Evolutionary conservation across 1,140 invertebrate species (phyloP).

Genomic region (Cydia splendana): DNA sequence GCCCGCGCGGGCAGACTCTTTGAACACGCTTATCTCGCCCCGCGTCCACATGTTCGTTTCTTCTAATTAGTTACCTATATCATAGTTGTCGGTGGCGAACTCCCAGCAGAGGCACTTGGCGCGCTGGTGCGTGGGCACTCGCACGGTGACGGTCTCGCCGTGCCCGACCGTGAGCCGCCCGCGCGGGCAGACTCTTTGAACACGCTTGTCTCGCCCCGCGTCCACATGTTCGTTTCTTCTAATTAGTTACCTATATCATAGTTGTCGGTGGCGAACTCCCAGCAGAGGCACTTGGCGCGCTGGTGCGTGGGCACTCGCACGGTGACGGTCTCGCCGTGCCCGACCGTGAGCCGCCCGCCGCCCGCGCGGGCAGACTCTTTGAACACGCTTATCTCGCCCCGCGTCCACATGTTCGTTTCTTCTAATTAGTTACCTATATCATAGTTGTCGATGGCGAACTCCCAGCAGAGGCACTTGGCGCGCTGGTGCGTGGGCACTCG

Average conservation of each 20-base stretch:
- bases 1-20: no score
- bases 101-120: slow-evolving; percentile 99
- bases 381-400: no score
- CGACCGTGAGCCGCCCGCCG: slow-evolving; percentile 96
- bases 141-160: slow-evolving; percentile 97
- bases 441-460: slow-evolving; percentile 99
- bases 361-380: slow-evolving; percentile 94
- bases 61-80: slow-evolving; percentile 85
- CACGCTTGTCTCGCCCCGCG: no score
- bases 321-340: slow-evolving; percentile 98
- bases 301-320: slow-evolving; percentile 98
- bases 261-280: slow-evolving; percentile 99
- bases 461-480: slow-evolving; percentile 98
- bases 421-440: slow-evolving; percentile 99
- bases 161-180: slow-evolving; percentile 97
- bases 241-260: slow-evolving; percentile 90
- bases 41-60: no score
- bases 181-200: no score
- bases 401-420: no score
- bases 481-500: slow-evolving; percentile 98
- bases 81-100: slow-evolving; percentile 99
- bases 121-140: slow-evolving; percentile 97
- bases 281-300: slow-evolving; percentile 96
- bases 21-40: no score
- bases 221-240: no score